A percentile compares a stretch with the other conserved stretches of the same genome.
phyloP scores from a whole-genome alignment of 2,113 vertebrate species.

The Onychostruthus taczanowskii region DNA sequence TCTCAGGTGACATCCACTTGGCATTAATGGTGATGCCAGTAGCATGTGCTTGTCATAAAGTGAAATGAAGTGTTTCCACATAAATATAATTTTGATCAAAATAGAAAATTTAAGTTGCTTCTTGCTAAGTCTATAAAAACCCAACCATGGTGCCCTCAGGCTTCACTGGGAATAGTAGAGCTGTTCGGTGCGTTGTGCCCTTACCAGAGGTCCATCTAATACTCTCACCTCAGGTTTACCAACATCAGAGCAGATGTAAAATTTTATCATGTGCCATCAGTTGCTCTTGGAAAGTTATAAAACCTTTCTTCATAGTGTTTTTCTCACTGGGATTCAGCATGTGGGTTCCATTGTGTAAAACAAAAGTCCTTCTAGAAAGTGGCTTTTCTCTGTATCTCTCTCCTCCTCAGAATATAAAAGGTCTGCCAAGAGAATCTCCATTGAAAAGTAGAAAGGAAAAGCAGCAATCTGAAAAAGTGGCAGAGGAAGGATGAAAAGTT shows the following conservation, averaged over 20 bases:
- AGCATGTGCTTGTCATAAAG: neutral
- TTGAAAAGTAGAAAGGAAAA: neutral
- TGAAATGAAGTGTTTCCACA: neutral
- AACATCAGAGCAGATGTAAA: neutral
- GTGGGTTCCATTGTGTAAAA: neutral
- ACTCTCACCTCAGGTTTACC: neutral
- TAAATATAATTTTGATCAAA: neutral
- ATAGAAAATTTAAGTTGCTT: neutral
- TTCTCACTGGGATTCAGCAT: neutral
- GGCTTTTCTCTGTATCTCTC: neutral
- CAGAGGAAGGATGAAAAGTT: neutral
- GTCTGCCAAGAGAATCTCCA: neutral
- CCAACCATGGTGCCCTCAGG: neutral
- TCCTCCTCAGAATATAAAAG: neutral
- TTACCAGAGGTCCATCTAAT: neutral
- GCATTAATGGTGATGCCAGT: neutral
- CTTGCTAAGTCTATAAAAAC: neutral
- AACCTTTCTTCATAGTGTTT: neutral
- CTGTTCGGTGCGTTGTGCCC: neutral
- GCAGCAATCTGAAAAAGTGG: neutral
- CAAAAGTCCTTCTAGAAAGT: neutral
- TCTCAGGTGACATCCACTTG: neutral
- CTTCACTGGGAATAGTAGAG: neutral
- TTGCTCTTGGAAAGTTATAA: neutral
- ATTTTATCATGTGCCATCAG: neutral